Evolutionary conservation across 2,797 vertebrate species (phyloP), one percentile per base, ranked within the genome.

Genomic region (Furcifer pardalis): DNA sequence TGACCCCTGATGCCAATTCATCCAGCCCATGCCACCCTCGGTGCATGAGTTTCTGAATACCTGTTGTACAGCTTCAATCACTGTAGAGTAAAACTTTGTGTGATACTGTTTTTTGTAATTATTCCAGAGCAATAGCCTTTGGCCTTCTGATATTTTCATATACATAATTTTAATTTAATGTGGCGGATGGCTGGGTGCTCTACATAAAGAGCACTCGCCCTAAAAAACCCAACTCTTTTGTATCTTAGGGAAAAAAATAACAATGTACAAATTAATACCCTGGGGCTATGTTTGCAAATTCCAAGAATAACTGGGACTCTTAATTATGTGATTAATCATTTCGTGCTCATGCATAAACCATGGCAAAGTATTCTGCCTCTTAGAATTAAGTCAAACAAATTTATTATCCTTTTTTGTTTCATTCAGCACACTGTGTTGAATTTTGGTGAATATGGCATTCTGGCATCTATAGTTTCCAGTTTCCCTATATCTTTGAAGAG

Each of bases 51-150:
- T 72, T 84, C 56, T 73, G 59, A 80, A 59, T 79, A 56, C 10
- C 21, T 56, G 27, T 19, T 65, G 65, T 68, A 3, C 21, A 69
- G 32, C 21, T 68, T 68, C 32, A 56, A 77, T 59, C 19, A 3
- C 5, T 68, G 12, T 46, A 27, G 9, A 32, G 8, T 35, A 49
- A 46, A 49, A 82, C 1, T 59, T 66, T 13, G 1, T 21, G 17
- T 62, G 79, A 27, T 60, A 40, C 37, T 83, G n/a, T 32, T 19
- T 10, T 68, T 68, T 21, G 25, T 66, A 56, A 78, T 63, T 62
- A 84, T 79, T 85, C 32, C 68, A 63, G 73, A 84, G 7, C 19
- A 62, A 32, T 9, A 52, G 27, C 44, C 21, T 60, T 78, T 69
- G 49, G 15, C 30, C 3, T 75, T 27, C 32, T 44, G 56, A 37